Percentiles rank a stretch among this genome's conserved stretches.
phyloP scores from a whole-genome alignment of 2,113 vertebrate genomes.

The Burhinus oedicnemus region DNA sequence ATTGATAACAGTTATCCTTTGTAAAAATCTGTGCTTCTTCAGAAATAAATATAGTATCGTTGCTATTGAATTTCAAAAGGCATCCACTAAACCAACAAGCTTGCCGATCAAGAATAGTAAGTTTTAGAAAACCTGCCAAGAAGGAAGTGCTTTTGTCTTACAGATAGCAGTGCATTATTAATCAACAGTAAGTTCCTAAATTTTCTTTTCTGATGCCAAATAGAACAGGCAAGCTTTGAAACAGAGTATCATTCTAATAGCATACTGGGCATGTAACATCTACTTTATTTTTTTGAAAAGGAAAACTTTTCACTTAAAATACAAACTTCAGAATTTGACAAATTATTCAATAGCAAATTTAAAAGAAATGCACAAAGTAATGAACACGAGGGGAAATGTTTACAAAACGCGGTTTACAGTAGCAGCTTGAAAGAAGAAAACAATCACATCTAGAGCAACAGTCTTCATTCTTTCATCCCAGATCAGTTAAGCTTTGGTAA shows the following conservation, averaged over 20 bases:
- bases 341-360: not conserved
- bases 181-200: not conserved
- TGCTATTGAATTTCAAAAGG: constrained; percentile 41
- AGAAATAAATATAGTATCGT: constrained; percentile 19
- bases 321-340: not conserved
- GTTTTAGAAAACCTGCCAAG: constrained; percentile 34
- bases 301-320: not conserved
- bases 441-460: not conserved
- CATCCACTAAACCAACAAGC: constrained; percentile 35
- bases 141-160: not conserved
- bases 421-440: not conserved
- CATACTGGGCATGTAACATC: not conserved
- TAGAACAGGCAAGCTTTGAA: not conserved
- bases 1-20: constrained; percentile 74
- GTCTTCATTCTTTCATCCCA: not conserved
- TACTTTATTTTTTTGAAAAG: not conserved
- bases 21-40: constrained; percentile 53
- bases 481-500: not conserved
- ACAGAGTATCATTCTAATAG: not conserved
- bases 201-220: not conserved
- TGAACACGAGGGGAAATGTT: not conserved
- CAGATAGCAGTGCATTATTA: not conserved
- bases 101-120: not conserved
- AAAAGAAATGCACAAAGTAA: not conserved
- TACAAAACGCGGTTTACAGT: not conserved